A percentile compares a stretch with the other conserved stretches of the same genome.
Evolutionary conservation across 1,140 invertebrate species (phyloP).

Genomic region (Drosophila chauvacae): DNA sequence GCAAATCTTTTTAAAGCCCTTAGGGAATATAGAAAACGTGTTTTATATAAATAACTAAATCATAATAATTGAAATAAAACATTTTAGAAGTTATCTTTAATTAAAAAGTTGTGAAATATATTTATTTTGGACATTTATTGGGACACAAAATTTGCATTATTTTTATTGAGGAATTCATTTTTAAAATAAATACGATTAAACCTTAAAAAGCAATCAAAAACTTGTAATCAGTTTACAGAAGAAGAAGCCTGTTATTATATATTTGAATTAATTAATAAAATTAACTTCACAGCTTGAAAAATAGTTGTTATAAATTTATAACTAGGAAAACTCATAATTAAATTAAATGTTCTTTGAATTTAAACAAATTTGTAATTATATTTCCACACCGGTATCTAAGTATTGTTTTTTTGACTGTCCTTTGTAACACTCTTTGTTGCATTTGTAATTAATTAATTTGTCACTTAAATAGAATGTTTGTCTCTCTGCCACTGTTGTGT

Average conservation of each 20-base stretch:
- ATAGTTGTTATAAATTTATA: background rate
- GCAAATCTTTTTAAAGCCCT: background rate
- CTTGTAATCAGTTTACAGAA: background rate
- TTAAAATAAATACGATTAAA: background rate
- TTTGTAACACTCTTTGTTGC: conserved; percentile 5
- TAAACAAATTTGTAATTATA: conserved; percentile 1
- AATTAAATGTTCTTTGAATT: background rate
- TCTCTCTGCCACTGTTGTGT: background rate
- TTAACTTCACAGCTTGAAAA: background rate
- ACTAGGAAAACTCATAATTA: background rate
- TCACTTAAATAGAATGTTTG: conserved; percentile 8
- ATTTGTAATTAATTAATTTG: conserved; percentile 20
- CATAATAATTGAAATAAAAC: background rate
- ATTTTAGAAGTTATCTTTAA: background rate
- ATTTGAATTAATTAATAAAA: too few relatives aligned
- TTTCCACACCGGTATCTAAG: background rate
- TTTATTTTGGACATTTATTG: background rate
- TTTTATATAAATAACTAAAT: background rate
- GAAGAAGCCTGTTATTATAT: background rate
- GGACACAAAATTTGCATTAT: too few relatives aligned
- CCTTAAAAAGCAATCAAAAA: background rate
- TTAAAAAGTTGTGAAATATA: background rate
- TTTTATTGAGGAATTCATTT: background rate
- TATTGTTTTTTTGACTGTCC: background rate
- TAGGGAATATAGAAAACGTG: background rate